Evolutionary conservation across 2,113 vertebrate species (phyloP).

Genomic region (Gavia stellata): DNA sequence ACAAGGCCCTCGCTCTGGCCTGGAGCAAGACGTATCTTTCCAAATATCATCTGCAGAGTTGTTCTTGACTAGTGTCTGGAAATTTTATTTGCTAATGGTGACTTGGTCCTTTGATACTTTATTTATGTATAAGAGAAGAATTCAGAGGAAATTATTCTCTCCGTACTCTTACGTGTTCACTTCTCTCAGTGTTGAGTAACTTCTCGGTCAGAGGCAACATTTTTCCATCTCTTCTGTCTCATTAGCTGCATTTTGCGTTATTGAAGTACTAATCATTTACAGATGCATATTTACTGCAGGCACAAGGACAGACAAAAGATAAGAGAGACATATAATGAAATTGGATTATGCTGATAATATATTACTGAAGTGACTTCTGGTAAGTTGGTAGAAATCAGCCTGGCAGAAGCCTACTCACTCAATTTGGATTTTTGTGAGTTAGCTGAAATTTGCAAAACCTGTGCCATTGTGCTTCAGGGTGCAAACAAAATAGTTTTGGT

Average conservation of each 20-base stretch:
- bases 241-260: not conserved
- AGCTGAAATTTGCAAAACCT: not conserved
- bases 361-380: not conserved
- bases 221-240: not conserved
- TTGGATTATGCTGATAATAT: not conserved
- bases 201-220: not conserved
- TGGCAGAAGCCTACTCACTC: not conserved
- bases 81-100: not conserved
- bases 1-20: not conserved
- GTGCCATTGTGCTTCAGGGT: not conserved
- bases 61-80: not conserved
- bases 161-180: not conserved
- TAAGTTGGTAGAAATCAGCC: not conserved
- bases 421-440: not conserved
- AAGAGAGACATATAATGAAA: not conserved
- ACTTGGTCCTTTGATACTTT: not conserved
- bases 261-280: not conserved
- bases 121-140: not conserved
- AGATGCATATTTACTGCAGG: not conserved
- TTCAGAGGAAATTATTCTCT: not conserved
- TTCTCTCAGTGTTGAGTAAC: not conserved
- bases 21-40: not conserved
- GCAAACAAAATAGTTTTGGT: not conserved
- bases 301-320: not conserved
- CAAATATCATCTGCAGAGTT: not conserved